Percentiles rank a stretch among this genome's conserved stretches.
Conservation (phyloP, 2,113 vertebrate genomes). For the Chaetodon auriga region DNA sequence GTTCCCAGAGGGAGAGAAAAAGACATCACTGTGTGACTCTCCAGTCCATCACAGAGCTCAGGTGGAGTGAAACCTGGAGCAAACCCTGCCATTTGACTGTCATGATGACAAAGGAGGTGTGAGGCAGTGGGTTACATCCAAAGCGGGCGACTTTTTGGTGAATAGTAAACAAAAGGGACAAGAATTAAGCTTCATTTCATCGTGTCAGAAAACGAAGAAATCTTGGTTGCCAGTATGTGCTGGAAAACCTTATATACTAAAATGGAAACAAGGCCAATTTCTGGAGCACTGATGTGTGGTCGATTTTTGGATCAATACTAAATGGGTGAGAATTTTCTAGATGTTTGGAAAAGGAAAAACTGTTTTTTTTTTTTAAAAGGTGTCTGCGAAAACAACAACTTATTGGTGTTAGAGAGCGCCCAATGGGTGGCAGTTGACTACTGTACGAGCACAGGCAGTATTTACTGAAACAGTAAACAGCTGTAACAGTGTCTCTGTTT, state of each 20-base stretch:
- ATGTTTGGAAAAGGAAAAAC: conserved; percentile 11
- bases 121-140: not conserved
- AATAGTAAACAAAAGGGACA: not conserved
- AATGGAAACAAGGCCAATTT: conserved; percentile 31
- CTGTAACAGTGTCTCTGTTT: conserved; percentile 78
- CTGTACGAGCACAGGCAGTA: conserved; percentile 64
- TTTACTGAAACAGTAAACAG: conserved; percentile 71
- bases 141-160: not conserved
- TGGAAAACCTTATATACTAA: not conserved
- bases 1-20: conserved; percentile 42
- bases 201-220: not conserved
- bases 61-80: conserved; percentile 26
- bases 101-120: conserved; percentile 7
- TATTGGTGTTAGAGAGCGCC: conserved; percentile 34
- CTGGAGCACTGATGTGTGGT: conserved; percentile 21
- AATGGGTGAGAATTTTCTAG: conserved; percentile 39
- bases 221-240: not conserved
- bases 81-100: conserved; percentile 17
- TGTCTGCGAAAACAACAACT: not conserved
- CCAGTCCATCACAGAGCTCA: conserved; percentile 8
- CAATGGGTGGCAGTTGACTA: conserved; percentile 66
- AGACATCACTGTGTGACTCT: conserved; percentile 49
- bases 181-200: not conserved
- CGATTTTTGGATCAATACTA: conserved; percentile 48
- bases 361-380: not conserved